Percentiles rank a stretch among this genome's conserved stretches.
Evolutionary conservation across 2,113 vertebrate genomes (phyloP).

Genomic region (Ciconia boyciana): DNA sequence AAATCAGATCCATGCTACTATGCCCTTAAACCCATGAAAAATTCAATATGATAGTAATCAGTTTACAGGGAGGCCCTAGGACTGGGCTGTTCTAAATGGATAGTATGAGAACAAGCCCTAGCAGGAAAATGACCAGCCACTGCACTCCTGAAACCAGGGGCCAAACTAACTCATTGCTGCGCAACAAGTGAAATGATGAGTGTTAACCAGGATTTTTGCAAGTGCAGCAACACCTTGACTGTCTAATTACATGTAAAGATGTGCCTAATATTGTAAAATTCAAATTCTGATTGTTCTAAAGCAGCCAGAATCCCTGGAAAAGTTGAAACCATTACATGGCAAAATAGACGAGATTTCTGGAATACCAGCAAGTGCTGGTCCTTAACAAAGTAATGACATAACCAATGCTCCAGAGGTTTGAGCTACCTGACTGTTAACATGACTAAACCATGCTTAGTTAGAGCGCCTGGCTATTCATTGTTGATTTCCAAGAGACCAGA

Average conservation of each 20-base stretch:
- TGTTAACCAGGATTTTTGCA: rapidly evolving
- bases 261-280: not conserved
- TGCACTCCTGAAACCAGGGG: not conserved
- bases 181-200: not conserved
- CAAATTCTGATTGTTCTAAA: not conserved
- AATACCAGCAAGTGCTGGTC: not conserved
- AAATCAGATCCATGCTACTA: not conserved
- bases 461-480: not conserved
- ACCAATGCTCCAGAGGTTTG: not conserved
- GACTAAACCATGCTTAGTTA: not conserved
- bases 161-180: not conserved
- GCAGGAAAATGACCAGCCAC: not conserved
- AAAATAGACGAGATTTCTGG: not conserved
- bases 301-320: not conserved
- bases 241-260: not conserved
- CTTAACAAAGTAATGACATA: not conserved
- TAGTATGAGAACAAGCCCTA: not conserved
- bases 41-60: not conserved
- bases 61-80: not conserved
- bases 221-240: not conserved
- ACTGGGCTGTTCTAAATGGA: not conserved
- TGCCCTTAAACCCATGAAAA: not conserved
- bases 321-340: rapidly evolving
- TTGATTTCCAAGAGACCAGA: not conserved
- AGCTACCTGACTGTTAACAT: not conserved